These are phyloP conservation scores for Orussus abietinus DNA, from an alignment of 1,140 invertebrate species.

Conservation along the genomic window DNA sequence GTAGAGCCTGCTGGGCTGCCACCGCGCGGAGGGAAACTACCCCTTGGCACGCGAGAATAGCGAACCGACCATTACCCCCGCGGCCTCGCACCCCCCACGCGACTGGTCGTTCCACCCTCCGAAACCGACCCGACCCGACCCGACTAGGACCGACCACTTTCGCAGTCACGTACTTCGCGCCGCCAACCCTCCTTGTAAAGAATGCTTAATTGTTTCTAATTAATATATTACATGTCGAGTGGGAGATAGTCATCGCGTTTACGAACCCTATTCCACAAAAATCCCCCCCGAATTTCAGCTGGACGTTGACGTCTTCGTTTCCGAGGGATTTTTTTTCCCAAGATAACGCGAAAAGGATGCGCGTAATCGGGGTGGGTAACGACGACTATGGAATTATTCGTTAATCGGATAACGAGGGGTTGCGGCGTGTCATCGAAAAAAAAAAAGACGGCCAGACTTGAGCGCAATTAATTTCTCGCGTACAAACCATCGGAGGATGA, in stretches of 20 bases:
- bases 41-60: constrained; percentile 37
- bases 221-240: constrained; percentile 41
- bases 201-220: constrained; percentile 42
- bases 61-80: constrained; percentile 33
- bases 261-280: too few relatives aligned
- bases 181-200: constrained; percentile 16
- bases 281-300: too few relatives aligned
- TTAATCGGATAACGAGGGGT: too few relatives aligned
- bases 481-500: too few relatives aligned
- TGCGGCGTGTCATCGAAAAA: too few relatives aligned
- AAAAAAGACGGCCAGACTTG: too few relatives aligned
- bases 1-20: constrained; percentile 17
- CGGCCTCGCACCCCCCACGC: constrained; percentile 12
- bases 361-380: too few relatives aligned
- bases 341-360: too few relatives aligned
- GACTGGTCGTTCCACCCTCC: constrained; percentile 3
- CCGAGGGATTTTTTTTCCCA: too few relatives aligned
- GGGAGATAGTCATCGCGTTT: constrained; percentile 35
- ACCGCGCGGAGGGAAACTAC: constrained; percentile 28
- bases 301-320: too few relatives aligned
- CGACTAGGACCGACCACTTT: constrained; percentile 1
- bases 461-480: too few relatives aligned
- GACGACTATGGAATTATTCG: too few relatives aligned
- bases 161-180: constrained; percentile 14
- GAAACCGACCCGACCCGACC: constrained; percentile 1